These are phyloP conservation scores for Malurus melanocephalus DNA, from an alignment of 2,113 vertebrate species.

Conservation along the genomic window DNA sequence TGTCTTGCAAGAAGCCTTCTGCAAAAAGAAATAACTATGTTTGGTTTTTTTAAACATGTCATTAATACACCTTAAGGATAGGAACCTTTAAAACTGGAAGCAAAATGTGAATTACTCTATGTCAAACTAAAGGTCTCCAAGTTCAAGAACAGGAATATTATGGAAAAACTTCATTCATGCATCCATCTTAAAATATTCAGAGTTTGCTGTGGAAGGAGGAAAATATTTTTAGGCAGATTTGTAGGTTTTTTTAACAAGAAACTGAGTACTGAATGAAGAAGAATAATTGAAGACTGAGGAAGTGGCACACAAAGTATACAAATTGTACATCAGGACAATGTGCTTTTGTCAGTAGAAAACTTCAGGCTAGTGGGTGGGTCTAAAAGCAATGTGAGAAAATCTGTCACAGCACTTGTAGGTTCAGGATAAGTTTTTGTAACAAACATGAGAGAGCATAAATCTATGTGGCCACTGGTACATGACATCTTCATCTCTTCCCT, in stretches of 20 bases:
- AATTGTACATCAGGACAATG: background rate
- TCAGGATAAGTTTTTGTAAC: background rate
- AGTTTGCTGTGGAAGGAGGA: background rate
- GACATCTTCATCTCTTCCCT: background rate
- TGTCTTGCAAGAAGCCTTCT: background rate
- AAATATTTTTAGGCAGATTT: background rate
- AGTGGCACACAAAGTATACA: background rate
- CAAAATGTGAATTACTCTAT: background rate
- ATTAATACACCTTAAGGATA: background rate
- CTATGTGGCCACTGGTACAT: fast-evolving
- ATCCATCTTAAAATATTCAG: background rate
- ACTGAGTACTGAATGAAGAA: background rate
- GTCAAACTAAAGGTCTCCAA: background rate
- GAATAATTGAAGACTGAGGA: background rate
- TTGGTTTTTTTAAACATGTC: fast-evolving
- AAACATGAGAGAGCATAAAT: background rate
- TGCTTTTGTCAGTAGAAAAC: background rate
- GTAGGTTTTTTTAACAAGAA: background rate
- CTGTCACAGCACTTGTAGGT: background rate
- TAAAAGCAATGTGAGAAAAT: background rate
- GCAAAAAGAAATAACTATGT: background rate
- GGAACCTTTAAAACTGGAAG: background rate
- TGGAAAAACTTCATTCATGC: background rate
- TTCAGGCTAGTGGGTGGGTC: background rate
- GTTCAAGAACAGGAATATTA: background rate